phyloP scores from a whole-genome alignment of 1,140 invertebrate species.

The Harlomillsia oculata region DNA sequence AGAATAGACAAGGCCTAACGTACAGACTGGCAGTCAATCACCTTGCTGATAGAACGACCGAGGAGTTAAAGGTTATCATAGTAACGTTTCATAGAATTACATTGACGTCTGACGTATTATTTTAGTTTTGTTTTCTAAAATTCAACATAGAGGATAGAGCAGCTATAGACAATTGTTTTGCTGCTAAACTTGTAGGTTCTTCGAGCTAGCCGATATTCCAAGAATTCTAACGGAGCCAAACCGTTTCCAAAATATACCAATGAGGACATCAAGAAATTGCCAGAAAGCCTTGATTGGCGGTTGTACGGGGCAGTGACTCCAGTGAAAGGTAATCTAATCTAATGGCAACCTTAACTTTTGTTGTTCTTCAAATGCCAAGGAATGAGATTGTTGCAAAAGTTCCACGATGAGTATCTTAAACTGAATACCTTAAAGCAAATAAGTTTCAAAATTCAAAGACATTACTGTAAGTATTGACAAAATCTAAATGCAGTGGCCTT shows the following conservation, averaged over 20 bases:
- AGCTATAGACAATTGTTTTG: background rate
- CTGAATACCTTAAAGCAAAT: no score
- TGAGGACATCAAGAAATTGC: slow-evolving; percentile 44
- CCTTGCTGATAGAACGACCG: slow-evolving; percentile 67
- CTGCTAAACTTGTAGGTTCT: slow-evolving; percentile 47
- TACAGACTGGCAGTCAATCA: slow-evolving; percentile 77
- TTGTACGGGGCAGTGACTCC: slow-evolving; percentile 85
- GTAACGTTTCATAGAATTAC: background rate
- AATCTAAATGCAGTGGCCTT: no score
- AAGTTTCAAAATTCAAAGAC: no score
- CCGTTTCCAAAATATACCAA: slow-evolving; percentile 61
- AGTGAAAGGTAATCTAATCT: slow-evolving; percentile 79
- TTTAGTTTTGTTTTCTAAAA: background rate
- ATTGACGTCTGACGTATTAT: background rate
- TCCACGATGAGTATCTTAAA: no score
- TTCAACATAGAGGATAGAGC: no score
- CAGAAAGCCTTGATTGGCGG: slow-evolving; percentile 76
- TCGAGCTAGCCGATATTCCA: slow-evolving; percentile 57
- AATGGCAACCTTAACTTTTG: no score
- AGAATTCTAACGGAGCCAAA: slow-evolving; percentile 59
- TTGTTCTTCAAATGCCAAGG: no score
- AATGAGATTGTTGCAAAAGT: no score
- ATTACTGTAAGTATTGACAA: no score
- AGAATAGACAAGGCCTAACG: slow-evolving; percentile 63
- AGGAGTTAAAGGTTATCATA: slow-evolving; percentile 53